Conservation (phyloP, 2,797 vertebrate genomes). For the Staurois parvus region DNA sequence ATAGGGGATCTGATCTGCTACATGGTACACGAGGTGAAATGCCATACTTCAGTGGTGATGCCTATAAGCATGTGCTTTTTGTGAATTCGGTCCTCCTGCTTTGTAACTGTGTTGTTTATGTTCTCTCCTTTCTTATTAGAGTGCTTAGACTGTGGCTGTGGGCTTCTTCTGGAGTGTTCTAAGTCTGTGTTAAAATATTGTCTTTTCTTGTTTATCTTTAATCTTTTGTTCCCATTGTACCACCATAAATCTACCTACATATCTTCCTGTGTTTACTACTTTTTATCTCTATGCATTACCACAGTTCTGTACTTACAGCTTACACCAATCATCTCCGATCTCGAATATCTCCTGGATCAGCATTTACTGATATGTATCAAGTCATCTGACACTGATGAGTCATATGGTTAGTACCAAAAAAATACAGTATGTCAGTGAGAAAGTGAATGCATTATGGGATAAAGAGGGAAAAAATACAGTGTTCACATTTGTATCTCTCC, state of each 20-base stretch:
- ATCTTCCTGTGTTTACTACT: slow-evolving; percentile 2
- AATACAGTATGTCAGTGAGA: background rate
- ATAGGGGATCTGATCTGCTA: too few relatives aligned
- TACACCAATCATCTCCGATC: slow-evolving; percentile 97
- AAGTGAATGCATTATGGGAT: background rate
- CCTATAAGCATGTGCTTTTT: too few relatives aligned
- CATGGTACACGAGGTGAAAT: too few relatives aligned
- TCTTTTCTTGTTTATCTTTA: slow-evolving; percentile 19
- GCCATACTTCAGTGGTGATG: too few relatives aligned
- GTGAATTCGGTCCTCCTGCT: too few relatives aligned
- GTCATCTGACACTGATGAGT: slow-evolving; percentile 94
- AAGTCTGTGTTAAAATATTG: background rate
- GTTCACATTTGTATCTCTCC: too few relatives aligned
- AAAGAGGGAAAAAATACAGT: background rate
- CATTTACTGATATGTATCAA: slow-evolving; percentile 96
- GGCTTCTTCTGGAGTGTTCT: background rate
- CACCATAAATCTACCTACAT: background rate
- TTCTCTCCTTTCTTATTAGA: background rate
- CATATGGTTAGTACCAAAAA: slow-evolving; percentile 84
- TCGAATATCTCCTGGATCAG: slow-evolving; percentile 95
- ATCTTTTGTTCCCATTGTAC: background rate
- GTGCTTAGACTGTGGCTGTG: too few relatives aligned
- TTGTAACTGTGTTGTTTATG: too few relatives aligned
- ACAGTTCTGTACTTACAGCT: slow-evolving; percentile 79
- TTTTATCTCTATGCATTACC: slow-evolving; percentile 36